Evolutionary conservation across 2,113 vertebrate species (phyloP).

Genomic region (Tyrannus savana): DNA sequence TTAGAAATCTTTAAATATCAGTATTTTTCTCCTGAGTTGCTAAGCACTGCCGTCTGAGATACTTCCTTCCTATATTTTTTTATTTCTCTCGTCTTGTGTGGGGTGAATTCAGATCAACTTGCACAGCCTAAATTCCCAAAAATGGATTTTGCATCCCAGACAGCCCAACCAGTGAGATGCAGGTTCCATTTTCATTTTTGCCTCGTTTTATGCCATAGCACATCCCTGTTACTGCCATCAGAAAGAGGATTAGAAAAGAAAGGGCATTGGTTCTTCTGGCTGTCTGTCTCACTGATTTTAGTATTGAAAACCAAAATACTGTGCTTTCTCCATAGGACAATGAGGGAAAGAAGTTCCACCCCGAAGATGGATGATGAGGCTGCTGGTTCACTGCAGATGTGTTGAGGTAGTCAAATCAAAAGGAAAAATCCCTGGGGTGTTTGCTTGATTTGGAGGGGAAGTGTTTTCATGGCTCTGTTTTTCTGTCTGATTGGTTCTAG

Average conservation of each 20-base stretch:
- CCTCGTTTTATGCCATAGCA: not conserved
- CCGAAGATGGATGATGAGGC: not conserved
- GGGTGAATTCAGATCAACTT: not conserved
- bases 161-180: not conserved
- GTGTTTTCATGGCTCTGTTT: not conserved
- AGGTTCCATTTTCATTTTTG: not conserved
- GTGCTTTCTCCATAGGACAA: no score
- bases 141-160: not conserved
- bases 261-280: not conserved
- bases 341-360: no score
- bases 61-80: not conserved
- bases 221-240: not conserved
- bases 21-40: not conserved
- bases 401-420: not conserved
- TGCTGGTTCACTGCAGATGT: not conserved
- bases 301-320: no score
- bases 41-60: not conserved
- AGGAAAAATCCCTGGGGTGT: no score
- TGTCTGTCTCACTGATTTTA: no score
- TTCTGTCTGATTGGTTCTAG: not conserved
- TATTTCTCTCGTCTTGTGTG: not conserved
- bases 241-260: not conserved
- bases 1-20: not conserved
- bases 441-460: not conserved
- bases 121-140: not conserved